Conservation (phyloP, 2,888 invertebrate species). For the Catonia carolina region DNA sequence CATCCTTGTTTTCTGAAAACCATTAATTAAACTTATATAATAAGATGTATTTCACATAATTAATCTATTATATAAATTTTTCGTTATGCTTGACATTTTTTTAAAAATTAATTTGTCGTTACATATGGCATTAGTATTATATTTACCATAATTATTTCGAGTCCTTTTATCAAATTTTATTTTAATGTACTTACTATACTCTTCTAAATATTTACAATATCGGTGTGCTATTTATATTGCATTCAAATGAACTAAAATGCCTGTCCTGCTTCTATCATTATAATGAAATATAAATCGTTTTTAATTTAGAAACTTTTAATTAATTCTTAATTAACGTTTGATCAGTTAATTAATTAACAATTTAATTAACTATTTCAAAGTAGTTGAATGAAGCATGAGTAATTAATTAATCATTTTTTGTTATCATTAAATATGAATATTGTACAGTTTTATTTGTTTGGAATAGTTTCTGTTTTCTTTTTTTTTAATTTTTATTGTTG, state of each 20-base stretch:
- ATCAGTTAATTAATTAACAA: constrained; percentile 4
- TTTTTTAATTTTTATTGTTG: constrained; percentile 9
- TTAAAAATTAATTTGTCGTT: no score
- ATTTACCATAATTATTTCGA: no score
- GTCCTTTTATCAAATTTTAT: background rate
- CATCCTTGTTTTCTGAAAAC: no score
- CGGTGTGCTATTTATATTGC: background rate
- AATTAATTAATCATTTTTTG: no score
- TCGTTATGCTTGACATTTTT: no score
- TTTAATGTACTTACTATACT: background rate
- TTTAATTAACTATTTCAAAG: background rate
- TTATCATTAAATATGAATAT: background rate
- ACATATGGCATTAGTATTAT: no score
- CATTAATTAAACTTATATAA: no score
- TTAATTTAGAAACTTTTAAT: background rate
- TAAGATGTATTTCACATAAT: no score
- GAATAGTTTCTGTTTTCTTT: constrained; percentile 1
- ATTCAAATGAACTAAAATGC: background rate
- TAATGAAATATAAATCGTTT: background rate
- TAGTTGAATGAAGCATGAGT: no score
- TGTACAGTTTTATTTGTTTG: constrained; percentile 7
- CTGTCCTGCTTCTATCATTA: constrained; percentile 5
- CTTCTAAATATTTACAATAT: no score
- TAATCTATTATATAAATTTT: no score
- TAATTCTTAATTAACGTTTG: background rate